Percentiles rank a stretch among this genome's conserved stretches.
These are phyloP conservation scores for Dastarcus helophoroides DNA, from an alignment of 2,888 invertebrate species.

Conservation along the genomic window DNA sequence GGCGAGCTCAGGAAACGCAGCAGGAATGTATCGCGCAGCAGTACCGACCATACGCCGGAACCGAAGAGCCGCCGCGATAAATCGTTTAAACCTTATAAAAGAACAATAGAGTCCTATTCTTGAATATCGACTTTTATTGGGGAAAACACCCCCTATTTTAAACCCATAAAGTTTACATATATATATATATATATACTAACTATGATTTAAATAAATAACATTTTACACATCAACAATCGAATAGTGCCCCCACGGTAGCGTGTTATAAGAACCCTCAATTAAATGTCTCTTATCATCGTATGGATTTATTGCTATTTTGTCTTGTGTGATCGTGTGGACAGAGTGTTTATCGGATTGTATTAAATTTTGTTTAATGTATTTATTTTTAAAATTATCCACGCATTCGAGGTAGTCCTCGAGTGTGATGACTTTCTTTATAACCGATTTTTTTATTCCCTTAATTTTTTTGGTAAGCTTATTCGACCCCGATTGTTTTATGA, in stretches of 20 bases:
- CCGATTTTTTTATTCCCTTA: constrained; percentile 6
- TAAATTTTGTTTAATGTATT: not conserved
- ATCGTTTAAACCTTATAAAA: no score
- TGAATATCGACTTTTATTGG: no score
- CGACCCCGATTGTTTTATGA: no score
- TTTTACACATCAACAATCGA: not conserved
- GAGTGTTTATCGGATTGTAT: not conserved
- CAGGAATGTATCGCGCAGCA: no score
- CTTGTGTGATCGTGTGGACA: not conserved
- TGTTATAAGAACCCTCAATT: not conserved
- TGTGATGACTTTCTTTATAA: constrained; percentile 3
- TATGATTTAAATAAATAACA: no score
- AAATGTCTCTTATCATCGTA: constrained; percentile 1
- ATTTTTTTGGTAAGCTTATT: constrained; percentile 5
- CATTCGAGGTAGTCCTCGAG: constrained; percentile 6
- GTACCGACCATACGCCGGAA: no score
- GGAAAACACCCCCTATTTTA: no score
- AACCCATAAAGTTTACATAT: no score
- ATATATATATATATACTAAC: no score
- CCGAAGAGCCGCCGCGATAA: no score
- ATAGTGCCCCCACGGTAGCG: constrained; percentile 2
- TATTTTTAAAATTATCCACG: not conserved
- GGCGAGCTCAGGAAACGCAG: no score
- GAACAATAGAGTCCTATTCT: no score
- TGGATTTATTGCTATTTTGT: constrained; percentile 1